These are phyloP conservation scores for Polyploca ridens DNA, from an alignment of 2,888 invertebrate genomes.

Conservation along the genomic window DNA sequence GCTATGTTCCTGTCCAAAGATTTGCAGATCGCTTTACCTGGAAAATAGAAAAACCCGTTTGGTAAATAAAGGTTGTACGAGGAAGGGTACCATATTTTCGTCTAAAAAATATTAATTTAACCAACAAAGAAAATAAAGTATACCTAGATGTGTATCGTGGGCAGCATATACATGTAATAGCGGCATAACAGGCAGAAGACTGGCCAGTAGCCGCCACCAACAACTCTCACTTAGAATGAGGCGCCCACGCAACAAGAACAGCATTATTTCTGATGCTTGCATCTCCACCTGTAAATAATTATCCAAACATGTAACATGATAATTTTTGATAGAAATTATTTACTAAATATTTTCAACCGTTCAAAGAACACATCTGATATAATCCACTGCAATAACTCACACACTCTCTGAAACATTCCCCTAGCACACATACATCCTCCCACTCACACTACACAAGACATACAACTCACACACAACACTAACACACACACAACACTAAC, in stretches of 20 bases:
- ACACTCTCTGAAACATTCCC: background rate
- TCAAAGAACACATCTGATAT: background rate
- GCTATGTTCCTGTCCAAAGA: slow-evolving; percentile 87
- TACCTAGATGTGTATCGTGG: slow-evolving; percentile 75
- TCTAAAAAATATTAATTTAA: background rate
- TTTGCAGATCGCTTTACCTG: slow-evolving; percentile 86
- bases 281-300: slow-evolving; percentile 77
- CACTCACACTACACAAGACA: no score
- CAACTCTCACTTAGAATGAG: slow-evolving; percentile 84
- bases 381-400: background rate
- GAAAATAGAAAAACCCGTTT: slow-evolving; percentile 22
- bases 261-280: slow-evolving; percentile 85
- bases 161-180: slow-evolving; percentile 85
- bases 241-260: slow-evolving; percentile 86
- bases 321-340: no score
- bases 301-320: no score
- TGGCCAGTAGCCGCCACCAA: slow-evolving; percentile 86
- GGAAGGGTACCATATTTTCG: no score
- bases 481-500: no score
- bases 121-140: background rate
- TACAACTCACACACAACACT: no score
- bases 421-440: no score
- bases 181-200: slow-evolving; percentile 85
- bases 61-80: background rate
- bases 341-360: no score